Conservation (phyloP, 1,140 invertebrate species). For the Bombus breviceps region DNA sequence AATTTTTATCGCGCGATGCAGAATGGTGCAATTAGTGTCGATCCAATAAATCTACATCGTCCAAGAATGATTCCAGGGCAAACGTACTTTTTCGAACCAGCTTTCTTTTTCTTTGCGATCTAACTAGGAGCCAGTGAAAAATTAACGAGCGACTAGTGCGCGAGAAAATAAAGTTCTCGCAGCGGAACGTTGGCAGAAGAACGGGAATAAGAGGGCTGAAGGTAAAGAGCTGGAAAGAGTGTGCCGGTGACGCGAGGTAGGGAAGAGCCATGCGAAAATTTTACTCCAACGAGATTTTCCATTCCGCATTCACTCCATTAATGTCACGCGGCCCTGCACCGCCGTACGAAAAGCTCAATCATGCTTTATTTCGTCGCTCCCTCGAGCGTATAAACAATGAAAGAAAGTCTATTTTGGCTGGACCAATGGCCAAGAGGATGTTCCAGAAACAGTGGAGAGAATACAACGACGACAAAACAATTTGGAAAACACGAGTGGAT, state of each 20-base stretch:
- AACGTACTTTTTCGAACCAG: background rate
- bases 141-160: constrained; percentile 10
- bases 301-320: constrained; percentile 61
- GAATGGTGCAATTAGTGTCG: background rate
- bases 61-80: background rate
- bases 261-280: constrained; percentile 60
- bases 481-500: background rate
- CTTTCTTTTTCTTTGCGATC: background rate
- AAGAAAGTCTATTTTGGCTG: background rate
- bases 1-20: background rate
- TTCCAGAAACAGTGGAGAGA: background rate
- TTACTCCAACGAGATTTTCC: constrained; percentile 61
- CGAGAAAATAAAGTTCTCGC: background rate
- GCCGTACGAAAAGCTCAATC: constrained; percentile 64
- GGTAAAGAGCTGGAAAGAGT: background rate
- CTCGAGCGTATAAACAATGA: background rate
- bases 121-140: background rate
- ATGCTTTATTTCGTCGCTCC: constrained; percentile 63
- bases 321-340: constrained; percentile 56
- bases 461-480: background rate
- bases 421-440: background rate
- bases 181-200: background rate
- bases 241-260: constrained; percentile 5
- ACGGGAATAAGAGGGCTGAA: background rate
- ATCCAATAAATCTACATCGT: background rate